Evolutionary conservation across 2,888 invertebrate genomes (phyloP).

Genomic region (Amblyteles armatorius): DNA sequence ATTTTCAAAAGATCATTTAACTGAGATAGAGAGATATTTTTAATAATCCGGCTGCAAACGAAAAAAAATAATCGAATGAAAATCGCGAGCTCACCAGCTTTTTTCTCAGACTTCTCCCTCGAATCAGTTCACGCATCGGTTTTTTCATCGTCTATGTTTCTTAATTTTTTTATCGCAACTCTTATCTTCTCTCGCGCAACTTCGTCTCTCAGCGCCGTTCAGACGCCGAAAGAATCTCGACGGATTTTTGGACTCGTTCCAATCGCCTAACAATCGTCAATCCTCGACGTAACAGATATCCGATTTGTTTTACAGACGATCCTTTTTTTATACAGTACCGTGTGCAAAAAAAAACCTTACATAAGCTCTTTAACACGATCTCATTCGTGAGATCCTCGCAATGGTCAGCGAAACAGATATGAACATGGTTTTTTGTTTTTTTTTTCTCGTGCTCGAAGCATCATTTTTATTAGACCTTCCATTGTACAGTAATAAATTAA

Average conservation of each 20-base stretch:
- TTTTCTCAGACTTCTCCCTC: background rate
- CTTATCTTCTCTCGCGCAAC: slow-evolving; percentile 49
- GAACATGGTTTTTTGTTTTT: slow-evolving; percentile 58
- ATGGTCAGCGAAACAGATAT: slow-evolving; percentile 60
- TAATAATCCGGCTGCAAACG: background rate
- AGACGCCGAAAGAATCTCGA: slow-evolving; percentile 32
- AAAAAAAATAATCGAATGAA: background rate
- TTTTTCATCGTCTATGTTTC: background rate
- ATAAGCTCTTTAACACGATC: slow-evolving; percentile 37
- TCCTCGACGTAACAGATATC: slow-evolving; percentile 52
- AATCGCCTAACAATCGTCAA: slow-evolving; percentile 50
- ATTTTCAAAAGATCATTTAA: background rate
- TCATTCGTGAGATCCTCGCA: slow-evolving; percentile 50
- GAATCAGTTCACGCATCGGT: background rate
- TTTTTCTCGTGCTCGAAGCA: slow-evolving; percentile 77
- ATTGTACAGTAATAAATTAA: slow-evolving; percentile 83
- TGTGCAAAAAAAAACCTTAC: slow-evolving; percentile 48
- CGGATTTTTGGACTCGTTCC: slow-evolving; percentile 57
- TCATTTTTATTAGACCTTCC: slow-evolving; percentile 81
- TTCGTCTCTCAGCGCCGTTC: slow-evolving; percentile 18
- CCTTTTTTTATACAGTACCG: slow-evolving; percentile 17
- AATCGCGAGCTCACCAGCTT: background rate
- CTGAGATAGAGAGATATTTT: background rate
- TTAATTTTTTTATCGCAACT: background rate
- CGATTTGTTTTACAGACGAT: slow-evolving; percentile 36